A percentile compares a stretch with the other conserved stretches of the same genome.
These are phyloP conservation scores for Ictidomys tridecemlineatus DNA, from an alignment of 2,113 vertebrate genomes.

Conservation along the genomic window DNA sequence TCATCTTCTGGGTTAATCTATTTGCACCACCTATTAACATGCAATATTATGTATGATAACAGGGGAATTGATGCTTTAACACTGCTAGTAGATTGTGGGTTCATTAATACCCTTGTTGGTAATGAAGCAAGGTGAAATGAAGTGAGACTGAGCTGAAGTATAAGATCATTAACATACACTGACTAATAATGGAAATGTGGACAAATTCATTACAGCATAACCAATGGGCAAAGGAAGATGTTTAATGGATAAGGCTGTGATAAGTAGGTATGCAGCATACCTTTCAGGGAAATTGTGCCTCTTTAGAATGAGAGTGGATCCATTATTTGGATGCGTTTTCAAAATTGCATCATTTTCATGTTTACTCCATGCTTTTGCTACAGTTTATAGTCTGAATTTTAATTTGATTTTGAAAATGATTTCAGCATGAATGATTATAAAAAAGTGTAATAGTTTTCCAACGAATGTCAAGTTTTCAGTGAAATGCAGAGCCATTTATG, in stretches of 20 bases:
- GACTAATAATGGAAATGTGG: constrained; percentile 69
- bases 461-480: constrained; percentile 75
- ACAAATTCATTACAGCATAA: constrained; percentile 34
- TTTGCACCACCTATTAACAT: constrained; percentile 57
- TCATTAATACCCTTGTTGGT: constrained; percentile 76
- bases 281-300: background rate
- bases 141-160: constrained; percentile 65
- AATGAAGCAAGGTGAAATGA: constrained; percentile 76
- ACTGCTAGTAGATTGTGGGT: constrained; percentile 66
- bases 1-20: constrained; percentile 51
- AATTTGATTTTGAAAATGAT: constrained; percentile 71
- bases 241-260: background rate
- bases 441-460: constrained; percentile 80
- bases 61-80: constrained; percentile 72
- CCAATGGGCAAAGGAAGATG: constrained; percentile 8
- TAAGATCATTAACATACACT: constrained; percentile 68
- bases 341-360: background rate
- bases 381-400: constrained; percentile 64
- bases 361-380: background rate
- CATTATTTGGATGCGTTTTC: background rate
- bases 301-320: background rate
- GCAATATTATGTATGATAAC: constrained; percentile 54
- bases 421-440: constrained; percentile 43
- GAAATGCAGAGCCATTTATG: constrained; percentile 75
- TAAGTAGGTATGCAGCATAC: background rate